phyloP scores from a whole-genome alignment of 2,113 vertebrate genomes.

The Bos javanicus region DNA sequence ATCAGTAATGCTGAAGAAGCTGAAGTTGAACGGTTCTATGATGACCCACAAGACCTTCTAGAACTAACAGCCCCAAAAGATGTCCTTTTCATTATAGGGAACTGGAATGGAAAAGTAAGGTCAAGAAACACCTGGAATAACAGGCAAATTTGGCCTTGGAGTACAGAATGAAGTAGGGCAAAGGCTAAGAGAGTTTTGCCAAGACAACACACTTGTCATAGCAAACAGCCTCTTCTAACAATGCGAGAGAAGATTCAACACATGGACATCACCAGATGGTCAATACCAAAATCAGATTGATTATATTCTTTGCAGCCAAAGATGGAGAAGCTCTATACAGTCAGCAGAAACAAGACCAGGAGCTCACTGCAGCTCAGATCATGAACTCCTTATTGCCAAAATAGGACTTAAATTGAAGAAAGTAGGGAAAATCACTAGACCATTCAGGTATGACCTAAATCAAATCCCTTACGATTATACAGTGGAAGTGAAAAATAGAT shows the following conservation, averaged over 20 bases:
- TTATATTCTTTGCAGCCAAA: background rate
- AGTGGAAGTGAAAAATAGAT: background rate
- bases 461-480: background rate
- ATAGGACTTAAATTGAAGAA: background rate
- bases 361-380: background rate
- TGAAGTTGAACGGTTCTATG: background rate
- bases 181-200: background rate
- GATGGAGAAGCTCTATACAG: background rate
- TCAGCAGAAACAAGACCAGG: background rate
- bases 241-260: background rate
- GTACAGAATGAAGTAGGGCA: background rate
- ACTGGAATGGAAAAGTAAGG: background rate
- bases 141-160: background rate
- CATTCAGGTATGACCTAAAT: background rate
- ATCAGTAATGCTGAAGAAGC: background rate
- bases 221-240: background rate
- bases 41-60: background rate
- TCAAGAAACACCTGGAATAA: background rate
- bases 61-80: background rate
- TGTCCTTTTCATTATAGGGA: background rate
- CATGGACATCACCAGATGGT: background rate
- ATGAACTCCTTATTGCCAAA: background rate
- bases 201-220: background rate
- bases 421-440: background rate
- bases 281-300: background rate